phyloP scores from a whole-genome alignment of 2,797 vertebrate genomes.

The Potorous gilbertii region DNA sequence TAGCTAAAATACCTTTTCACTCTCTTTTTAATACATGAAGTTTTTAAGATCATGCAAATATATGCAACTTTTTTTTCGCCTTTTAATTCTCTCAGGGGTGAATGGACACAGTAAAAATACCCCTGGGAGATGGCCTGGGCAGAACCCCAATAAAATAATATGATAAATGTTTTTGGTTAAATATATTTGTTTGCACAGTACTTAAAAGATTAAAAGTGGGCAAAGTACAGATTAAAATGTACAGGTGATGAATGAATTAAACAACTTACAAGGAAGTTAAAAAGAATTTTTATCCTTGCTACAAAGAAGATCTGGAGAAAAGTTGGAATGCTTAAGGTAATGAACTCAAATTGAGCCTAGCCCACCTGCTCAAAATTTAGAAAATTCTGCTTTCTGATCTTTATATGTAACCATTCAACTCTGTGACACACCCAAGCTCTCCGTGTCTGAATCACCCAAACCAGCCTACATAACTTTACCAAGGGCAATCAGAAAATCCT shows the following conservation, averaged over 20 bases:
- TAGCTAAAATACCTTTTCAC: not conserved
- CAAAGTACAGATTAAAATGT: slow-evolving; percentile 33
- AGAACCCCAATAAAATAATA: not conserved
- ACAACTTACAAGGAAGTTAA: slow-evolving; percentile 7
- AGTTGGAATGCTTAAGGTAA: slow-evolving; percentile 13
- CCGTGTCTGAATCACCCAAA: slow-evolving; percentile 50
- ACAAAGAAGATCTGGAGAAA: slow-evolving; percentile 3
- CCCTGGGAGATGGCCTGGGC: not conserved
- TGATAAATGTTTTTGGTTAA: slow-evolving; percentile 28
- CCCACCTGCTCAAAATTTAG: slow-evolving; percentile 54
- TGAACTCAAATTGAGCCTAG: slow-evolving; percentile 19
- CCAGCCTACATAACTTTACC: slow-evolving; percentile 42
- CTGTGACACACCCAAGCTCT: slow-evolving; percentile 58
- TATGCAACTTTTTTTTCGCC: not conserved
- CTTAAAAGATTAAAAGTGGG: slow-evolving; percentile 28
- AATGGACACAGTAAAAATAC: not conserved
- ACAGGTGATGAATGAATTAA: slow-evolving; percentile 13
- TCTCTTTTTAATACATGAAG: not conserved
- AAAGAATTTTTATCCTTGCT: slow-evolving; percentile 35
- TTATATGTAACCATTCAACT: slow-evolving; percentile 33
- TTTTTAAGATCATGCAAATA: not conserved
- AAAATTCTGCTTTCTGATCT: slow-evolving; percentile 48
- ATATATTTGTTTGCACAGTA: slow-evolving; percentile 58
- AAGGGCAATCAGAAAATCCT: slow-evolving; percentile 57
- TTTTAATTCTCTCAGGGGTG: not conserved